Percentiles rank a stretch among this genome's conserved stretches.
phyloP scores from a whole-genome alignment of 2,888 invertebrate genomes.

The Ashinkailepas kermadecensis region DNA sequence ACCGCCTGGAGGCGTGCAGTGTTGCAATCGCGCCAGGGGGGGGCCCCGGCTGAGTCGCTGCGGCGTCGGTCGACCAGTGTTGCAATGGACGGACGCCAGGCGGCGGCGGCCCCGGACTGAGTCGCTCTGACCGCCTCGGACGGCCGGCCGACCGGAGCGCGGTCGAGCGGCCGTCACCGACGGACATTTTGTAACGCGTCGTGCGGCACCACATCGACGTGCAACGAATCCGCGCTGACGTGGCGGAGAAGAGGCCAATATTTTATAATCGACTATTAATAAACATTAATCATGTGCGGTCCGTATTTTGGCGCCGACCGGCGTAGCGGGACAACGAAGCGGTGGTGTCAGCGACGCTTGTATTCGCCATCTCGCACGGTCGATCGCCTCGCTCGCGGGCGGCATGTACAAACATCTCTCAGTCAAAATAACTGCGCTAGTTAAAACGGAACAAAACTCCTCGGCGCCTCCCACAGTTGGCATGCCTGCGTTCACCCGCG shows the following conservation, averaged over 20 bases:
- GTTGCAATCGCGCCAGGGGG: too few species aligned
- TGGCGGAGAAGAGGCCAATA: neutral
- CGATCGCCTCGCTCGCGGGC: neutral
- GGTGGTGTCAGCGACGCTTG: neutral
- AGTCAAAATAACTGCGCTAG: neutral
- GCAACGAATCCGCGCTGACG: neutral
- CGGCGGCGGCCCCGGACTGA: too few species aligned
- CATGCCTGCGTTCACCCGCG: neutral
- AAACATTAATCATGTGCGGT: neutral
- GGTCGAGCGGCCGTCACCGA: neutral
- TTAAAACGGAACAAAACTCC: neutral
- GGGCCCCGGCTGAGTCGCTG: too few species aligned
- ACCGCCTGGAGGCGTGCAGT: too few species aligned
- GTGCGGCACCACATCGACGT: neutral
- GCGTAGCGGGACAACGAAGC: too few species aligned
- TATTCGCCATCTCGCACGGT: neutral
- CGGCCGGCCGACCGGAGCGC: neutral
- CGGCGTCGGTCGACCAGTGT: too few species aligned
- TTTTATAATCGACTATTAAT: slow-evolving; percentile 19
- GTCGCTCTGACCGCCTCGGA: neutral
- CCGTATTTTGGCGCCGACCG: too few species aligned
- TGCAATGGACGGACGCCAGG: too few species aligned
- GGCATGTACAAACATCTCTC: neutral
- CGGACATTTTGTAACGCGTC: neutral
- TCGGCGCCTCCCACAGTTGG: neutral